Conservation (phyloP, 2,113 vertebrate species). For the Lipophrys pholis region DNA sequence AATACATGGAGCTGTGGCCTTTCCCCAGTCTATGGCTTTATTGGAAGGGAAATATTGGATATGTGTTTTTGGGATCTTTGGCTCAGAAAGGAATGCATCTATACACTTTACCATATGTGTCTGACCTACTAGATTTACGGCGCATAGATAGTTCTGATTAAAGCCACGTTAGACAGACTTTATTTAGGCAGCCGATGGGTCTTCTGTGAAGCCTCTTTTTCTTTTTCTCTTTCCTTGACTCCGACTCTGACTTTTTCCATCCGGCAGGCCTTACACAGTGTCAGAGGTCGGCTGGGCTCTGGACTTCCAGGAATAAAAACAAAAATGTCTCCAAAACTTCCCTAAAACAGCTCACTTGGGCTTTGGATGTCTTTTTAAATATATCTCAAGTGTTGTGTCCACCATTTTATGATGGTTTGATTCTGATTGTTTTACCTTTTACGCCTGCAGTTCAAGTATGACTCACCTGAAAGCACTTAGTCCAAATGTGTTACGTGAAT, state of each 20-base stretch:
- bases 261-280: constrained; percentile 41
- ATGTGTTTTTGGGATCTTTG: constrained; percentile 55
- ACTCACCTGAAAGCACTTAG: constrained; percentile 3
- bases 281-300: constrained; percentile 31
- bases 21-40: constrained; percentile 31
- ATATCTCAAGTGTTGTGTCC: not conserved
- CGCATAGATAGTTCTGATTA: constrained; percentile 53
- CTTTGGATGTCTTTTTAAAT: not conserved
- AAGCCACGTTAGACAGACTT: constrained; percentile 62
- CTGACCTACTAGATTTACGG: constrained; percentile 65
- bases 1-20: not conserved
- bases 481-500: constrained; percentile 2
- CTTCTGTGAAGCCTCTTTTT: constrained; percentile 35
- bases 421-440: constrained; percentile 28
- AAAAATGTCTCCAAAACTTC: constrained; percentile 19
- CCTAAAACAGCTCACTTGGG: constrained; percentile 13
- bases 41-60: constrained; percentile 43
- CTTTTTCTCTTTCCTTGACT: not conserved
- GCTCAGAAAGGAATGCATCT: constrained; percentile 47
- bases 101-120: constrained; percentile 67
- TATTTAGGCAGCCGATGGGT: constrained; percentile 40
- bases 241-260: constrained; percentile 9
- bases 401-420: not conserved
- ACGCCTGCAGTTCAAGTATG: not conserved
- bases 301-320: constrained; percentile 50